These are phyloP conservation scores for Auanema sp. DNA, from an alignment of 2,888 invertebrate species.

Conservation along the genomic window DNA sequence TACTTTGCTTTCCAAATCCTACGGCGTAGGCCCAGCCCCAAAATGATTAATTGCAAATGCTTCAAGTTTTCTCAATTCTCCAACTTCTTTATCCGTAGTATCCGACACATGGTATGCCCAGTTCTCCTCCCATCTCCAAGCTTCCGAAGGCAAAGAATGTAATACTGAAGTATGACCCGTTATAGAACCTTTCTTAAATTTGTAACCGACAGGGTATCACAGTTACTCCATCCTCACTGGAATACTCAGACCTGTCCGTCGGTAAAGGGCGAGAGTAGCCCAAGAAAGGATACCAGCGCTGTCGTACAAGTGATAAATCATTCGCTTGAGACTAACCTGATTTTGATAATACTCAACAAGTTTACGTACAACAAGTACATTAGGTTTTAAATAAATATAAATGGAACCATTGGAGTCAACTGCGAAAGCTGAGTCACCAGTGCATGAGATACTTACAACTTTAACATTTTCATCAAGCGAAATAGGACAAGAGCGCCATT, in stretches of 20 bases:
- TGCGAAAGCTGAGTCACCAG: no score
- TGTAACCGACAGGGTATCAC: constrained; percentile 6
- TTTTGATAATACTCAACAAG: no score
- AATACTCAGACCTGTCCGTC: constrained; percentile 30
- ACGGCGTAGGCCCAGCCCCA: constrained; percentile 40
- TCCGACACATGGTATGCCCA: constrained; percentile 27
- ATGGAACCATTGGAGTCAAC: no score
- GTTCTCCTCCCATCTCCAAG: constrained; percentile 44
- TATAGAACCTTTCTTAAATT: neutral
- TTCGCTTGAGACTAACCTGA: neutral
- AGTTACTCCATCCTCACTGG: constrained; percentile 13
- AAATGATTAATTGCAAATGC: neutral
- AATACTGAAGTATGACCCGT: constrained; percentile 1
- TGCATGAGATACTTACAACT: no score
- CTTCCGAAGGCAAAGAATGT: constrained; percentile 14
- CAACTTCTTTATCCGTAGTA: constrained; percentile 29
- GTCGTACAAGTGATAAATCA: neutral
- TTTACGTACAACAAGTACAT: no score
- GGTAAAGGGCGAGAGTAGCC: constrained; percentile 29
- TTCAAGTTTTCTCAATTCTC: no score
- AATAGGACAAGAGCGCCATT: neutral
- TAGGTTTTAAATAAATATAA: no score
- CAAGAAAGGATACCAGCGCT: constrained; percentile 38
- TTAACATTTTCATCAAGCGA: neutral
- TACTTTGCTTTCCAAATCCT: constrained; percentile 15